Base-by-base conservation (phyloP, 2,797 vertebrate species). In the Chelmon rostratus region DNA sequence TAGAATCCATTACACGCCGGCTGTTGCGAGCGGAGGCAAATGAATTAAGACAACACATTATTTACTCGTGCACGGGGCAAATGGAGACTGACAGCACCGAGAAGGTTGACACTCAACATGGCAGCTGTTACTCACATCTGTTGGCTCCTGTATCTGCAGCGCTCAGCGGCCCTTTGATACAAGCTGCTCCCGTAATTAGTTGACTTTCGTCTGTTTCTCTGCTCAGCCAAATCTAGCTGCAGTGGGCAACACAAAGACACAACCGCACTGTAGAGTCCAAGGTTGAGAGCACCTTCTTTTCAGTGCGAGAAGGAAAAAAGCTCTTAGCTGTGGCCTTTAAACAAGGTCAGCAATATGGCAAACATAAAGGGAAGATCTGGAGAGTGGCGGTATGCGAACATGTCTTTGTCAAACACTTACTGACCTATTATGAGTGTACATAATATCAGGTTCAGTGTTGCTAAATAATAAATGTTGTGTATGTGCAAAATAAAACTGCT, bases 121-220 rank as follows among this genome's bases (percentile, higher is more conserved):
- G 88, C 91, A 96, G 91, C 91, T 95, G 92, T 91, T 95, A 78
- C 88, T 90, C 92, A 90, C 93, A 95, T 93, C 94, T 95, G 89
- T 75, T 84, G 81, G 87, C 79, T 84, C 68, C 83, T 31, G 13
- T 76, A 80, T 84, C 69, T 89, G 81, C 80, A 74, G 76, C 57
- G 68, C 87, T 87, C 74, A 73, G 86, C 65, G 79, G 86, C 81
- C 86, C 87, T 90, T 91, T 93, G 85, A 91, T 91, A 85, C 33
- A 68, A 85, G 82, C 73, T 68, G 81, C 77, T 85, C 73, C 75
- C 11, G 7, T 85, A 91, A 93, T 92, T 91, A 88, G 86, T 77
- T 75, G 85, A 86, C 83, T 90, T 89, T 88, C 68, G 75, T 72
- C 74, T 44, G 63, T 83, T 83, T 88, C 68, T 47, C 28, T 23